Percentiles rank a stretch among this genome's conserved stretches.
These are phyloP conservation scores for Urocolius indicus DNA, from an alignment of 2,113 vertebrate species.

Conservation along the genomic window DNA sequence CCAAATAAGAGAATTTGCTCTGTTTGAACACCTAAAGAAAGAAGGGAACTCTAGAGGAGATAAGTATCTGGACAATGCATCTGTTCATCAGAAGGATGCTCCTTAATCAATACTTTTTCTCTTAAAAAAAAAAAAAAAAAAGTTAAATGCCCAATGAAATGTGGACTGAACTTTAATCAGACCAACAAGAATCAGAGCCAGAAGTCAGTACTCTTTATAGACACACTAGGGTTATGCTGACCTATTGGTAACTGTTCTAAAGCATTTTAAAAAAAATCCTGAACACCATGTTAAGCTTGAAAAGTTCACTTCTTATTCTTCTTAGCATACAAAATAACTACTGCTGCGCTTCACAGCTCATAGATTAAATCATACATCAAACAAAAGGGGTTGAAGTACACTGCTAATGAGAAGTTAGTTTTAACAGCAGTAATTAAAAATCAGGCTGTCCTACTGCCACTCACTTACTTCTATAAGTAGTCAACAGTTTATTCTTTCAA, in stretches of 20 bases:
- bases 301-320: not conserved
- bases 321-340: not conserved
- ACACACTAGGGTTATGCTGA: not conserved
- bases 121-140: not conserved
- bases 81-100: not conserved
- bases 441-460: not conserved
- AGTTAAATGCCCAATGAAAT: not conserved
- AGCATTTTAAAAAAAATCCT: not conserved
- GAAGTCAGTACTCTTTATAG: not conserved
- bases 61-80: not conserved
- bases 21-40: not conserved
- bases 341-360: not conserved
- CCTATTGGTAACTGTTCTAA: not conserved
- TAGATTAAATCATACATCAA: not conserved
- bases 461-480: not conserved
- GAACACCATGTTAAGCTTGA: not conserved
- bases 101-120: not conserved
- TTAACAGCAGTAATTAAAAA: not conserved
- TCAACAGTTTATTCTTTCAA: slow-evolving; percentile 12
- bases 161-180: not conserved
- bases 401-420: not conserved
- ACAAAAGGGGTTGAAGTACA: not conserved
- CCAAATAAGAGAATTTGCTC: not conserved
- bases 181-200: not conserved
- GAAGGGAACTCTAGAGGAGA: not conserved